phyloP scores from a whole-genome alignment of 2,888 invertebrate species.

The Luperina testacea region DNA sequence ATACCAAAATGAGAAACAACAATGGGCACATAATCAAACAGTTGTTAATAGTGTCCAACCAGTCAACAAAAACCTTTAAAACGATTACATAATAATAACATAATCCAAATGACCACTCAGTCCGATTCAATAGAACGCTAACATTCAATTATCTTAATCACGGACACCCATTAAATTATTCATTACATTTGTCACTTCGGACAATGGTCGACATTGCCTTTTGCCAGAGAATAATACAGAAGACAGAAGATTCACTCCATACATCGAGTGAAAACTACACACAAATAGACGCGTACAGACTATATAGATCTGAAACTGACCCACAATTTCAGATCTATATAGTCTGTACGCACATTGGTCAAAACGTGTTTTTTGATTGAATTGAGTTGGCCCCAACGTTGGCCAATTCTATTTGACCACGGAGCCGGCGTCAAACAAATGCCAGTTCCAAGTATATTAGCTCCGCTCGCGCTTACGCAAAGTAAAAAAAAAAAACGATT shows the following conservation, averaged over 20 bases:
- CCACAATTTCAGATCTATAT: no score
- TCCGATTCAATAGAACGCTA: constrained; percentile 62
- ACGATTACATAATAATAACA: constrained; percentile 36
- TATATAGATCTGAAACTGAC: no score
- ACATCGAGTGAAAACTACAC: background rate
- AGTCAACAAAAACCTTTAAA: constrained; percentile 27
- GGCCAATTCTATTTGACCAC: background rate
- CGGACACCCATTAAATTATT: constrained; percentile 80
- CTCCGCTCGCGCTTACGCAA: fast-evolving
- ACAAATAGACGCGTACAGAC: background rate
- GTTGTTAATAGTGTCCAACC: constrained; percentile 10
- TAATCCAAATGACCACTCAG: constrained; percentile 60
- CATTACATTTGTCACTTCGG: constrained; percentile 81
- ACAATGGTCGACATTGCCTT: constrained; percentile 79
- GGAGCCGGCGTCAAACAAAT: background rate
- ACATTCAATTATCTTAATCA: constrained; percentile 75
- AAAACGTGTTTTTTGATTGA: background rate
- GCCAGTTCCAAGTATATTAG: background rate
- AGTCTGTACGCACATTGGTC: no score
- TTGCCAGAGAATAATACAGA: background rate
- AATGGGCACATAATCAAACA: background rate
- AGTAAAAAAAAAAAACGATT: background rate
- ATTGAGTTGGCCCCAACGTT: background rate
- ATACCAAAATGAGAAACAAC: background rate
- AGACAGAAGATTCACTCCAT: background rate